A percentile compares a stretch with the other conserved stretches of the same genome.
phyloP scores from a whole-genome alignment of 2,888 invertebrate genomes.

The Cactoblastis cactorum region DNA sequence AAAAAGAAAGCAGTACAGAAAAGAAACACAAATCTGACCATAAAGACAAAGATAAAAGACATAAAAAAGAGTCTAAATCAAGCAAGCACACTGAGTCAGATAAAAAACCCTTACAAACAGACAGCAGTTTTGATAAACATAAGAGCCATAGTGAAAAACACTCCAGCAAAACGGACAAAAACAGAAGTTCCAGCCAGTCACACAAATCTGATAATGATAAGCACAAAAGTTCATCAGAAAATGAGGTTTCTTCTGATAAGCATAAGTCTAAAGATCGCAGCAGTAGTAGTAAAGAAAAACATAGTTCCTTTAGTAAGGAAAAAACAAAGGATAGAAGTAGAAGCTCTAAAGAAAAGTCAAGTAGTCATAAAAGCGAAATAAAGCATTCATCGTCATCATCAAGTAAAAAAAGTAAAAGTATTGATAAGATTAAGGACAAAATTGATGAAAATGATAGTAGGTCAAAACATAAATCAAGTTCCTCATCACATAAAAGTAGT shows the following conservation, averaged over 20 bases:
- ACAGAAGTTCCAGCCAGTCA: conserved; percentile 28
- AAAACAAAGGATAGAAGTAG: conserved; percentile 55
- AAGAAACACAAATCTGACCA: conserved; percentile 45
- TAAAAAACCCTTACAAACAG: conserved; percentile 38
- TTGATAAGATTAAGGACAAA: conserved; percentile 39
- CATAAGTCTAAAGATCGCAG: conserved; percentile 46
- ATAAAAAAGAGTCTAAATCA: conserved; percentile 32
- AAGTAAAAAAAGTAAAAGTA: conserved; percentile 46
- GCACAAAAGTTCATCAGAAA: conserved; percentile 40
- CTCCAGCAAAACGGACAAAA: conserved; percentile 31
- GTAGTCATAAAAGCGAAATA: conserved; percentile 56
- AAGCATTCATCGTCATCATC: conserved; percentile 48
- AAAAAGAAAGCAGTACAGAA: conserved; percentile 42
- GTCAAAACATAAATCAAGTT: conserved; percentile 55
- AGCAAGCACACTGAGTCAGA: conserved; percentile 32
- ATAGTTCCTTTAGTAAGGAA: conserved; percentile 58
- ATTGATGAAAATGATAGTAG: conserved; percentile 53
- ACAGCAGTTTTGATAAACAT: conserved; percentile 43
- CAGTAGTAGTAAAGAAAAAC: conserved; percentile 57
- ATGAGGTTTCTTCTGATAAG: conserved; percentile 44
- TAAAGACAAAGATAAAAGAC: conserved; percentile 42
- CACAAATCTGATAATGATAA: conserved; percentile 38
- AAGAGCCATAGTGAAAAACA: conserved; percentile 28
- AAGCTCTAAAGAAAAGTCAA: conserved; percentile 61
- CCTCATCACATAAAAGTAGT: conserved; percentile 49